Evolutionary conservation across 2,113 vertebrate genomes (phyloP), one percentile per base, ranked within the genome.

Genomic region (Gobio gobio): DNA sequence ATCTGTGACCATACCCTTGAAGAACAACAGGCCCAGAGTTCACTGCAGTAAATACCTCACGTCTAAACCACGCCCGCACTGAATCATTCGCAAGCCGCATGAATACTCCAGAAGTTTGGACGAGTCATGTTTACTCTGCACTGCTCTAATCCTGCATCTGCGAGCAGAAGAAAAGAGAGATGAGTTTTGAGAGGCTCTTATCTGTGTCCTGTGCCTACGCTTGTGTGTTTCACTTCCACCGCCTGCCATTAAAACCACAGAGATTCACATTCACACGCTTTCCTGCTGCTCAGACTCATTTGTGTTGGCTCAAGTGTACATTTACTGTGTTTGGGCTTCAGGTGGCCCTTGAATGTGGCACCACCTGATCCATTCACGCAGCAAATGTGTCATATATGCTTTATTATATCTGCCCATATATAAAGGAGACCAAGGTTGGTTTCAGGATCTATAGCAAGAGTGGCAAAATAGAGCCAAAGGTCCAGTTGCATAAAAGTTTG

Each of bases 81-180:
- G 45, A 74, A 47, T 47, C 47, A 74, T 73, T 47, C 2, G 66
- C 66, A 70, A 40, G 66, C 70, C 47, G 70, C 70, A 45, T 24
- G 22, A 74, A 24, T 47, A 16, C 43, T 47, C 26, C 16, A 47
- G 45, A 45, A 45, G 36, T 45, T 49, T 9, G 3, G 33, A 43
- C 9, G 33, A 43, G 56, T 73, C 47, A 2, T 43, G 59, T 80
- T 56, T 81, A 29, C 49, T 64, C 18, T 14, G 68, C 82, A 61
- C 47, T 43, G 26, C 45, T 76, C 22, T 86, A 61, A 58, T 82
- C 66, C n/a, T 36, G 54, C 83, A 9, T 61, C 68, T 83, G 43
- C 49, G 36, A 29, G 75, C 76, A 29, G 78, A 83, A 59, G 43
- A 76, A 77, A 54, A 56, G 40, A 82, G 56, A 82, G 76, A 54